phyloP scores from a whole-genome alignment of 1,140 invertebrate species.

The Sinella curviseta region DNA sequence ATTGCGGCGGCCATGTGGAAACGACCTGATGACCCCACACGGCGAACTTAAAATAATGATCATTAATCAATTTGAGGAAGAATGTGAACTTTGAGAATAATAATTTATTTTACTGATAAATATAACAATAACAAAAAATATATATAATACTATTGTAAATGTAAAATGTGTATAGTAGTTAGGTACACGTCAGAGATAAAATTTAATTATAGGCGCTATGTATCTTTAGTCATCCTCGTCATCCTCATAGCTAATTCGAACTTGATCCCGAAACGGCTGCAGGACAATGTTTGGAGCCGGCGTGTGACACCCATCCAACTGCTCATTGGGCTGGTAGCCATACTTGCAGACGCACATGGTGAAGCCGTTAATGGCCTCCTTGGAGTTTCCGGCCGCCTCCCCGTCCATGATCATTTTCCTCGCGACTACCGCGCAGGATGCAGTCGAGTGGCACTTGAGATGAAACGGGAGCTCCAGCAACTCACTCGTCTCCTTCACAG shows the following conservation, averaged over 20 bases:
- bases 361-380: neutral
- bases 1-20: slow-evolving; percentile 29
- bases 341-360: slow-evolving; percentile 31
- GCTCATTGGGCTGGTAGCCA: neutral
- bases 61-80: too few species aligned
- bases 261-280: neutral
- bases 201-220: too few species aligned
- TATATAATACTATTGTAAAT: too few species aligned
- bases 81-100: too few species aligned
- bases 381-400: neutral
- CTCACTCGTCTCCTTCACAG: neutral
- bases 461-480: slow-evolving; percentile 10
- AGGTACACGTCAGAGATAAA: too few species aligned
- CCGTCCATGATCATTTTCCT: neutral
- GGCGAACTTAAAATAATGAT: slow-evolving; percentile 28
- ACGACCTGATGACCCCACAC: slow-evolving; percentile 22
- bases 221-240: too few species aligned
- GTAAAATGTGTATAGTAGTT: too few species aligned
- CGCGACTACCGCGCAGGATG: neutral
- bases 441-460: slow-evolving; percentile 27
- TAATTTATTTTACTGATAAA: too few species aligned
- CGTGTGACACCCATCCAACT: slow-evolving; percentile 9
- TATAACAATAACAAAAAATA: too few species aligned
- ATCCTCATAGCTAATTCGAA: too few species aligned
- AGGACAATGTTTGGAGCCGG: neutral